Evolutionary conservation across 1,140 invertebrate species (phyloP), one percentile per base, ranked within the genome.

Genomic region (Diachasma alloeum): DNA sequence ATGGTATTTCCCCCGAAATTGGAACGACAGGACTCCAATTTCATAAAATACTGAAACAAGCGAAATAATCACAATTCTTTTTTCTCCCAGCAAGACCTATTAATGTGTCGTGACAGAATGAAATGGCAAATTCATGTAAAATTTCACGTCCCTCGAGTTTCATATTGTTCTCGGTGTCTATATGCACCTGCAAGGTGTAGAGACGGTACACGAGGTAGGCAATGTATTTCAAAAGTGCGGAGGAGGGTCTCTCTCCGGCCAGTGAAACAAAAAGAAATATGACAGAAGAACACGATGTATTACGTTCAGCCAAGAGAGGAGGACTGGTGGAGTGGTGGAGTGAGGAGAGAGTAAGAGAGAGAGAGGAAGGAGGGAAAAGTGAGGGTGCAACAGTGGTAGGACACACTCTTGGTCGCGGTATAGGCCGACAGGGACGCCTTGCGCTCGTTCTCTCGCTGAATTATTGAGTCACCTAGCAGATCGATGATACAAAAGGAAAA

Each of bases 401-500:
- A 74, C 31, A 74, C 31, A 68, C 66, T 37, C 66, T 68, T 68
- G n/a, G 48, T 53, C 48, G 26, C 26, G 15, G 66, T 68, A 68
- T 68, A 68, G 66, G 31, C 72, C 80, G 77, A 72, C 73, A 76
- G 79, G 83, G 85, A 83, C 86, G 85, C 86, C 86, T 89, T 89
- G 86, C 84, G 84, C 79, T 69, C 82, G 87, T 88, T 88, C 87
- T 86, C 86, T 86, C 86, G 81, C 67, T 88, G 87, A 89, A 89
- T 89, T 88, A 89, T 89, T 88, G 87, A 89, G 87, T 87, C 83
- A 79, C 48, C 85, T 78, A 85, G 76, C 85, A 85, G 87, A 88
- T 89, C 88, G 88, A 88, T 89, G 87, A 87, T 86, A 87, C 87
- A 86, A 88, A 88, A 88, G 85, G 84, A 88, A 87, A 87, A 81